phyloP scores from a whole-genome alignment of 2,888 invertebrate genomes.

The Liopterus haemorrhoidalis region DNA sequence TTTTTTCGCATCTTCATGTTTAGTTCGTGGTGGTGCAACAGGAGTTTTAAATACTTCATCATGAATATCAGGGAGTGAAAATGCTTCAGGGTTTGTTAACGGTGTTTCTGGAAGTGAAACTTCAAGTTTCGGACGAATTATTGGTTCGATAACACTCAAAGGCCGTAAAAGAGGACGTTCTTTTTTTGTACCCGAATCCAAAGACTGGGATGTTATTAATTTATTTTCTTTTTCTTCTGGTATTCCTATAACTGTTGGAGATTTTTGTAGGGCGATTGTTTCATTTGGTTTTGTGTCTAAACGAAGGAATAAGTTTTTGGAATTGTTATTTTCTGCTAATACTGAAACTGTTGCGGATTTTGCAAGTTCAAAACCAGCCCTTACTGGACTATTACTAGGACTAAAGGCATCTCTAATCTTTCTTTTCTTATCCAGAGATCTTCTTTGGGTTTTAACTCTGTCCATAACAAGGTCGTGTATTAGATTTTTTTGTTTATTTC shows the following conservation, averaged over 20 bases:
- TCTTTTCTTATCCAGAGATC: constrained; percentile 53
- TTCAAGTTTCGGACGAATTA: constrained; percentile 17
- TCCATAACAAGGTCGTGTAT: constrained; percentile 79
- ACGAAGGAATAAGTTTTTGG: background rate
- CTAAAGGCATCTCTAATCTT: constrained; percentile 50
- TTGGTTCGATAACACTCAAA: too few relatives aligned
- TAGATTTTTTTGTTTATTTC: constrained; percentile 76
- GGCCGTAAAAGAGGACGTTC: too few relatives aligned
- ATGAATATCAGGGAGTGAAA: constrained; percentile 46
- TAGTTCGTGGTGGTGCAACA: constrained; percentile 48
- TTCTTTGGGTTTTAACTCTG: constrained; percentile 64
- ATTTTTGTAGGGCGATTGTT: constrained; percentile 15
- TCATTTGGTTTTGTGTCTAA: constrained; percentile 10
- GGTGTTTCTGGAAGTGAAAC: constrained; percentile 28
- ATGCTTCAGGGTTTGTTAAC: constrained; percentile 42
- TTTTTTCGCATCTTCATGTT: constrained; percentile 46
- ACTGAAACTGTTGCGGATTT: constrained; percentile 40
- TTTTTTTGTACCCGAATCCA: too few relatives aligned
- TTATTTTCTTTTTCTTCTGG: constrained; percentile 7
- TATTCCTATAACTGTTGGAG: constrained; percentile 16
- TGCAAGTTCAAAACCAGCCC: constrained; percentile 37
- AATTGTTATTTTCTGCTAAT: constrained; percentile 1
- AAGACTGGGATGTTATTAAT: too few relatives aligned
- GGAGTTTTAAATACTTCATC: constrained; percentile 48
- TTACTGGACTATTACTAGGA: constrained; percentile 35